These are phyloP conservation scores for Horisme vitalbata DNA, from an alignment of 2,888 invertebrate genomes.

Conservation along the genomic window DNA sequence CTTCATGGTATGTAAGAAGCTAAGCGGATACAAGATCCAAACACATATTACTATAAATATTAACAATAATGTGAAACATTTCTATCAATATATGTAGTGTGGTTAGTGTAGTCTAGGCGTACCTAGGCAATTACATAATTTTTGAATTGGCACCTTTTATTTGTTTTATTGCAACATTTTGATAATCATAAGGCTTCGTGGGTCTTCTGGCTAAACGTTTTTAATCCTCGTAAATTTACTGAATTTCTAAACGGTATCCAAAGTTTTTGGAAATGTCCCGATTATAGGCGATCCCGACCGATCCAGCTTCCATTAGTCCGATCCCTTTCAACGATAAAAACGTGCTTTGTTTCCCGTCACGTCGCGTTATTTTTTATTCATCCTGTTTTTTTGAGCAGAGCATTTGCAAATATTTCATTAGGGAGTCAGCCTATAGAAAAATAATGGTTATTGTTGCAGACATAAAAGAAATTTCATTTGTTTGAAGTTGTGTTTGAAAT, in stretches of 20 bases:
- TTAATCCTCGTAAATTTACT: conserved; percentile 33
- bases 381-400: conserved; percentile 56
- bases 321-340: conserved; percentile 72
- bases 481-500: too few species aligned
- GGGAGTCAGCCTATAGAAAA: conserved; percentile 61
- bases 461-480: conserved; percentile 62
- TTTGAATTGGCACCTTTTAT: too few species aligned
- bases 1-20: too few species aligned
- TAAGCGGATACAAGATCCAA: too few species aligned
- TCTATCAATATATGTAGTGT: too few species aligned
- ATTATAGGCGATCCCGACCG: conserved; percentile 47
- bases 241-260: conserved; percentile 26
- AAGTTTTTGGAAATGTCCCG: conserved; percentile 43
- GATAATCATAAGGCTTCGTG: conserved; percentile 15
- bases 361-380: conserved; percentile 69
- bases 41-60: too few species aligned
- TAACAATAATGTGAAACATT: too few species aligned
- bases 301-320: conserved; percentile 64
- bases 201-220: conserved; percentile 22
- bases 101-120: too few species aligned
- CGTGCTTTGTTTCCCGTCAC: conserved; percentile 74
- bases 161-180: neutral
- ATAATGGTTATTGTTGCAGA: conserved; percentile 54
- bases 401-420: conserved; percentile 69
- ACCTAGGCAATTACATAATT: too few species aligned